Conservation (phyloP, 1,140 invertebrate species). For the Drosophila malerkotliana region DNA sequence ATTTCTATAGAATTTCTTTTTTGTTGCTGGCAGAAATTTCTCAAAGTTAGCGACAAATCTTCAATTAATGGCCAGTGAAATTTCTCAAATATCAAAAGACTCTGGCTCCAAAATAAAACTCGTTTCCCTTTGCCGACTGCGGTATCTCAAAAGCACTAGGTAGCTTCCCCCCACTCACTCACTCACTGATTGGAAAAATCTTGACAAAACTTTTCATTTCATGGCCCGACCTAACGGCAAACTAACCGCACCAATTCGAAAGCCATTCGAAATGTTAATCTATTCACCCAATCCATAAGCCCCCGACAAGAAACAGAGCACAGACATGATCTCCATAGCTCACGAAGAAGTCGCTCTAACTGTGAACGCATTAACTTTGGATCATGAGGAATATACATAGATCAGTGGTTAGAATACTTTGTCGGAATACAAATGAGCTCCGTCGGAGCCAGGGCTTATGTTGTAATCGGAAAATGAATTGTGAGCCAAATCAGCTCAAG, state of each 20-base stretch:
- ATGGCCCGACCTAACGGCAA: conserved; percentile 57
- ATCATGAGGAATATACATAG: conserved; percentile 55
- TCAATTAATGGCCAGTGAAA: conserved; percentile 74
- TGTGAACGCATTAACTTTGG: conserved; percentile 63
- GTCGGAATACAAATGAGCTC: conserved; percentile 67
- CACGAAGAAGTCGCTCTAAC: conserved; percentile 55
- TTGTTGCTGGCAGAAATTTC: conserved; percentile 67
- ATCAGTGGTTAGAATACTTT: conserved; percentile 31
- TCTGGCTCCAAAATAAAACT: conserved; percentile 43
- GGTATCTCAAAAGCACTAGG: conserved; percentile 23
- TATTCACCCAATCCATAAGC: conserved; percentile 50
- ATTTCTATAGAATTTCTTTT: conserved; percentile 74
- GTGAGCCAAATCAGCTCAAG: not conserved
- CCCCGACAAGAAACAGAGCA: conserved; percentile 16
- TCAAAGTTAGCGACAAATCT: conserved; percentile 69
- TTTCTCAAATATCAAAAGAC: conserved; percentile 67
- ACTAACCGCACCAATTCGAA: conserved; percentile 61
- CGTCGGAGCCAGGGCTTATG: conserved; percentile 23
- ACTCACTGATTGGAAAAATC: conserved; percentile 33
- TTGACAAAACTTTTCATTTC: conserved; percentile 59
- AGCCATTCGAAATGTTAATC: conserved; percentile 60
- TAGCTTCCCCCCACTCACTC: not conserved
- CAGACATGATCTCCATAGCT: conserved; percentile 57
- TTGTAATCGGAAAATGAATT: conserved; percentile 37
- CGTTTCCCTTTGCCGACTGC: conserved; percentile 34